Evolutionary conservation across 2,113 vertebrate species (phyloP).

Genomic region (Peromyscus leucopus): DNA sequence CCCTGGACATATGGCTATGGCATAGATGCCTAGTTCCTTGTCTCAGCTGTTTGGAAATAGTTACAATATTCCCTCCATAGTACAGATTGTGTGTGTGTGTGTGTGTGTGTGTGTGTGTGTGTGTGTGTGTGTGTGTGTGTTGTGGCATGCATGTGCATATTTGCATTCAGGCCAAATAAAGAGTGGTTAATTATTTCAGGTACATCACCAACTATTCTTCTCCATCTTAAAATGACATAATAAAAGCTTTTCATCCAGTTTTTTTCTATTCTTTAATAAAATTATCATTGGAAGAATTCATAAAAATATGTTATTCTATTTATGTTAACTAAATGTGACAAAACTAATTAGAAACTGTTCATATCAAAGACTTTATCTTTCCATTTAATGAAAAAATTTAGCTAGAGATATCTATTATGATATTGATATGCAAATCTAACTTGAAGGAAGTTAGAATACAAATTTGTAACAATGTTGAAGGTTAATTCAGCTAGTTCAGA

Average conservation of each 20-base stretch:
- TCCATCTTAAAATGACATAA: neutral
- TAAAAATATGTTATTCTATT: neutral
- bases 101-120: neutral
- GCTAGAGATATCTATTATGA: neutral
- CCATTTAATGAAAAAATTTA: neutral
- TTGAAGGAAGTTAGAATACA: neutral
- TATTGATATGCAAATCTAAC: neutral
- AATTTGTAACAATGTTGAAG: neutral
- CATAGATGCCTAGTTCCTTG: neutral
- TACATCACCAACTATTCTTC: neutral
- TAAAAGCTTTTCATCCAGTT: neutral
- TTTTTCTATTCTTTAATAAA: constrained; percentile 6
- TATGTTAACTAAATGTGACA: neutral
- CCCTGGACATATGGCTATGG: neutral
- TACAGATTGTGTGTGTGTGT: neutral
- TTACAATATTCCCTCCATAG: neutral
- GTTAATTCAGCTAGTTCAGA: neutral
- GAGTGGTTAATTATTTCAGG: neutral
- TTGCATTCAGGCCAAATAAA: neutral
- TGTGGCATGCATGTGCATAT: neutral
- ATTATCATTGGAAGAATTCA: neutral
- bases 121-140: neutral
- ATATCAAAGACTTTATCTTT: constrained; percentile 1
- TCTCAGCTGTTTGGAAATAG: neutral
- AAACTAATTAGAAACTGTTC: neutral